phyloP scores from a whole-genome alignment of 1,140 invertebrate species.

The Leucophenga varia region DNA sequence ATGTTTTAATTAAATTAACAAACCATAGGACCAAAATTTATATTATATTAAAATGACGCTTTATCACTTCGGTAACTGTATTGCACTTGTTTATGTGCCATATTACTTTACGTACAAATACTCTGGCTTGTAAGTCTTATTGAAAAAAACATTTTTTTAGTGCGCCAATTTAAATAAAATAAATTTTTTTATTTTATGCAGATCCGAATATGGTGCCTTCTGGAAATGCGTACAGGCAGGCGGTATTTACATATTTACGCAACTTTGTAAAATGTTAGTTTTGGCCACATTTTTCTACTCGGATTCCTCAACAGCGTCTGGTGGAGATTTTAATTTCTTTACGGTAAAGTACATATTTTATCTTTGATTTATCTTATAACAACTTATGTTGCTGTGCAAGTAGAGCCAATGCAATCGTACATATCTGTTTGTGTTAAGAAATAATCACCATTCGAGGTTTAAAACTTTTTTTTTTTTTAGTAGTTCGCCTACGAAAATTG shows the following conservation, averaged over 20 bases:
- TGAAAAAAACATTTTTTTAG: too few species aligned
- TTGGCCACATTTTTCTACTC: conserved; percentile 91
- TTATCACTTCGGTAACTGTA: conserved; percentile 93
- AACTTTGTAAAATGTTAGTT: conserved; percentile 90
- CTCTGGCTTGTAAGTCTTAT: conserved; percentile 88
- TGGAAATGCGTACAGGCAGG: conserved; percentile 95
- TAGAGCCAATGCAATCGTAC: too few species aligned
- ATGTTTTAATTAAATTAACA: conserved; percentile 46
- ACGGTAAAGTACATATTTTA: conserved; percentile 61
- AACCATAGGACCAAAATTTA: conserved; percentile 10
- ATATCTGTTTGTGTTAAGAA: too few species aligned
- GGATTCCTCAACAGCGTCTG: conserved; percentile 61
- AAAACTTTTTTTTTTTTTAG: too few species aligned
- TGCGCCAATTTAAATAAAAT: too few species aligned
- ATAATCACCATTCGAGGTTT: too few species aligned
- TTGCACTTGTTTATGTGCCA: conserved; percentile 86
- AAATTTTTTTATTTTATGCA: conserved; percentile 58
- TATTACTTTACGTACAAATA: conserved; percentile 93
- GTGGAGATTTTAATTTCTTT: conserved; percentile 67
- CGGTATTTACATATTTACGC: conserved; percentile 86
- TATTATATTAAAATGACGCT: conserved; percentile 71
- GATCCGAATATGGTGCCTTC: conserved; percentile 93
- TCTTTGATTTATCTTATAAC: background rate
- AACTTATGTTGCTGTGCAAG: too few species aligned
- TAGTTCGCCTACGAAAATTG: too few species aligned